These are phyloP conservation scores for Conchocele bisecta DNA, from an alignment of 2,888 invertebrate species.

Conservation along the genomic window DNA sequence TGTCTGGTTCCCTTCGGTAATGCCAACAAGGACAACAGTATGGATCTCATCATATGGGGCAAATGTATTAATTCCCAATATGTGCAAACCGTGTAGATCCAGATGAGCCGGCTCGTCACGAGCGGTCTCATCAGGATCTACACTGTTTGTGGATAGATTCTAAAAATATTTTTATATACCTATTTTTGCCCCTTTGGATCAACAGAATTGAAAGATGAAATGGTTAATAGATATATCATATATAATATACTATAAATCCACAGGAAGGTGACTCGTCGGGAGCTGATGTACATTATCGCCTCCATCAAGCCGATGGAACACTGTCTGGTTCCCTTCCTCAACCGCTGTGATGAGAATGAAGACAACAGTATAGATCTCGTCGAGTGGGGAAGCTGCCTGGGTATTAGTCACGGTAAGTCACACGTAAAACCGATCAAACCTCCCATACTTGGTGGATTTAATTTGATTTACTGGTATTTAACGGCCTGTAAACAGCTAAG, in stretches of 20 bases:
- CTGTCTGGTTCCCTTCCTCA: conserved; percentile 98
- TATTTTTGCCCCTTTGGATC: too few species aligned
- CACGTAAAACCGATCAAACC: background rate
- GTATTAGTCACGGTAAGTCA: conserved; percentile 88
- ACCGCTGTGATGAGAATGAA: conserved; percentile 93
- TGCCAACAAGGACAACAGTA: conserved; percentile 92
- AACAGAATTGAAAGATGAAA: too few species aligned
- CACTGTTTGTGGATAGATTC: too few species aligned
- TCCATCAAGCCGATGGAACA: conserved; percentile 98
- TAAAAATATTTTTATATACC: too few species aligned
- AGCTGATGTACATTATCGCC: conserved; percentile 97
- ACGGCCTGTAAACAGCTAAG: too few species aligned
- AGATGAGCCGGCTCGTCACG: too few species aligned
- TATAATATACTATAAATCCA: conserved; percentile 46
- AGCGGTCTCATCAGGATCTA: too few species aligned
- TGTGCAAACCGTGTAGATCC: too few species aligned
- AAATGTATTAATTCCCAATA: conserved; percentile 86
- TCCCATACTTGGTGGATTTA: background rate
- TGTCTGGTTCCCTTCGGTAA: conserved; percentile 98
- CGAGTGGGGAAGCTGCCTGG: conserved; percentile 92
- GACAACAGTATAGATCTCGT: conserved; percentile 95
- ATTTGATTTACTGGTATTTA: too few species aligned
- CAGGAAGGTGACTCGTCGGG: conserved; percentile 93
- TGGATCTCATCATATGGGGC: conserved; percentile 97
- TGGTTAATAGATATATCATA: background rate